Evolutionary conservation across 2,888 invertebrate species (phyloP).

Genomic region (Oligia strigilis): DNA sequence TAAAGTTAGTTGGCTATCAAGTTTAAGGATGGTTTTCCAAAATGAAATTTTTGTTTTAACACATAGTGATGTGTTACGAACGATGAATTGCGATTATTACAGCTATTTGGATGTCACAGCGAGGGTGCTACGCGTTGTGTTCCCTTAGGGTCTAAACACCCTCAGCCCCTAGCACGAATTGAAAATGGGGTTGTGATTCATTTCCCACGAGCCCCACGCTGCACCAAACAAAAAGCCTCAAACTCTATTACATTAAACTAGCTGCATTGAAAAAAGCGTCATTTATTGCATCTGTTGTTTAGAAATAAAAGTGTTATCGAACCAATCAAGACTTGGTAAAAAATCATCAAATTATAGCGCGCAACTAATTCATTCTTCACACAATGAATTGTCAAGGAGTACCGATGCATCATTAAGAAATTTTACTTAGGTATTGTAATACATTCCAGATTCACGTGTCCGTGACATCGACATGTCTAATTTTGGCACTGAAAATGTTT

Average conservation of each 20-base stretch:
- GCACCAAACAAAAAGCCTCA: constrained; percentile 80
- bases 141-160: constrained; percentile 80
- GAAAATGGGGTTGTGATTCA: constrained; percentile 90
- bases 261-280: constrained; percentile 69
- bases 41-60: constrained; percentile 63
- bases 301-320: constrained; percentile 25
- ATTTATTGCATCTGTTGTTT: constrained; percentile 67
- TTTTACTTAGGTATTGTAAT: constrained; percentile 25
- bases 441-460: constrained; percentile 37
- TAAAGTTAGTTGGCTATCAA: constrained; percentile 2
- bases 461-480: constrained; percentile 47
- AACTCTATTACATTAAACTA: constrained; percentile 80
- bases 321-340: constrained; percentile 43
- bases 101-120: constrained; percentile 84
- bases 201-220: constrained; percentile 86
- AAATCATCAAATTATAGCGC: constrained; percentile 63
- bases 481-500: constrained; percentile 50
- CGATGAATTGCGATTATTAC: constrained; percentile 86
- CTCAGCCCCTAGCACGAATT: constrained; percentile 84
- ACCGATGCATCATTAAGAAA: constrained; percentile 41
- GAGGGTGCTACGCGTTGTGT: constrained; percentile 84
- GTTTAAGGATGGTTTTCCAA: constrained; percentile 36
- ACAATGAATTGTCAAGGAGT: constrained; percentile 69
- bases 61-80: constrained; percentile 72
- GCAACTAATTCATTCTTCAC: constrained; percentile 71